Evolutionary conservation across 92 coral and sea anemone genomes (phyloP).

Genomic region (Zoanthus gigantus): DNA sequence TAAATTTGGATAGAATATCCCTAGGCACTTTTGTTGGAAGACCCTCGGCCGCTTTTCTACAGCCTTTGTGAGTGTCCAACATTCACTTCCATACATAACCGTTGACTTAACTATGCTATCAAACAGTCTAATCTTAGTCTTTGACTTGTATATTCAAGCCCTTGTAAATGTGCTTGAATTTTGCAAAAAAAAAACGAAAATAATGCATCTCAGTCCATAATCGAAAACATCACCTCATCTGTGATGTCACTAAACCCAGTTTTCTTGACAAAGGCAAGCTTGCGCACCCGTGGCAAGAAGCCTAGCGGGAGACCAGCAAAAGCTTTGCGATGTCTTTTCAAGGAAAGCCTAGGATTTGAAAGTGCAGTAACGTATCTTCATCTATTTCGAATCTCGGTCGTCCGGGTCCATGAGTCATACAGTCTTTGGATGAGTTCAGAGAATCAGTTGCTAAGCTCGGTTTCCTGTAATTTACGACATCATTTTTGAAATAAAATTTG

Average conservation of each 20-base stretch:
- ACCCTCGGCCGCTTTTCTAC: too few relatives aligned
- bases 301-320: slow-evolving; percentile 75
- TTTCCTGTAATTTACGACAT: slow-evolving; percentile 70
- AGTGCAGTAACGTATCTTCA: slow-evolving; percentile 69
- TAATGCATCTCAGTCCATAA: too few relatives aligned
- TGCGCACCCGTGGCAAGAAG: slow-evolving; percentile 72
- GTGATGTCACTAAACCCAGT: slow-evolving; percentile 58
- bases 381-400: slow-evolving; percentile 67
- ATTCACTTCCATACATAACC: too few relatives aligned
- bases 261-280: slow-evolving; percentile 59
- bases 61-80: too few relatives aligned
- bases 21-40: too few relatives aligned
- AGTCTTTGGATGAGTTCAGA: slow-evolving; percentile 52
- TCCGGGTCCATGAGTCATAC: slow-evolving; percentile 54
- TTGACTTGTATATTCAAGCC: too few relatives aligned
- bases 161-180: too few relatives aligned
- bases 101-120: too few relatives aligned
- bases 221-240: slow-evolving; percentile 35
- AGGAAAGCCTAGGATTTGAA: slow-evolving; percentile 71
- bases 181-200: too few relatives aligned
- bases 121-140: too few relatives aligned
- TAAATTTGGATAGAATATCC: too few relatives aligned
- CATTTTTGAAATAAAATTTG: slow-evolving; percentile 42
- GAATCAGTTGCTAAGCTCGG: slow-evolving; percentile 66
- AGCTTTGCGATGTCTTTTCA: slow-evolving; percentile 76